Base-by-base conservation (phyloP, 2,797 vertebrate species). In the Channa striata region DNA sequence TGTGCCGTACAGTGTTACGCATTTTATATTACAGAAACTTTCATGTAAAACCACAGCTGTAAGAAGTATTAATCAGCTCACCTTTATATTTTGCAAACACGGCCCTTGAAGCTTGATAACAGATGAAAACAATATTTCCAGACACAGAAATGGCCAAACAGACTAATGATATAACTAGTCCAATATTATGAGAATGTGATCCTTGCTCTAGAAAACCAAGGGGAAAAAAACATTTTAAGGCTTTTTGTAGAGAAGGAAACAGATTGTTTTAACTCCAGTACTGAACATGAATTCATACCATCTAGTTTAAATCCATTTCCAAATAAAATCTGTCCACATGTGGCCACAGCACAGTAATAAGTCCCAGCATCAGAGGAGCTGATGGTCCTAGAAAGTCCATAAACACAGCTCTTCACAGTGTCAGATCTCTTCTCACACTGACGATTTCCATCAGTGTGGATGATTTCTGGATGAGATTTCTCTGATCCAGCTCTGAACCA, bases 341-440 rank as follows among this genome's bases (percentile, higher is more conserved):
- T 30, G 25, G 25, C 25, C 25, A 30, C 25, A 30, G 25, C 25
- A 30, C 25, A 30, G 25, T 30, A 30, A 30, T 30, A 30, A 2
- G 25, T 30, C 25, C 25, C 25, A 30, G 25, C 25, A 30, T 30
- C 25, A 30, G 25, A 30, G 25, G 25, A 46, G 65, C 11, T 42
- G 57, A 85, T 0, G 0, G 17, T 73, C 40, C 71, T 81, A 6
- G 58, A 52, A 49, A 58, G 59, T 64, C 9, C 51, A 68, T 84
- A 66, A 17, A 72, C 23, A 54, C 87, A 89, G 20, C 53, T 77
- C 34, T 46, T 59, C 53, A 74, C 59, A 47, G 34, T 2, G 0
- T 46, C 49, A 3, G 71, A 8, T 53, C 5, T 77, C 42, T 72
- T 50, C 0, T 71, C 3, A 77, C 77, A 84, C 14, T 36, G 5